phyloP scores from a whole-genome alignment of 2,113 vertebrate genomes.

The Antechinus flavipes region DNA sequence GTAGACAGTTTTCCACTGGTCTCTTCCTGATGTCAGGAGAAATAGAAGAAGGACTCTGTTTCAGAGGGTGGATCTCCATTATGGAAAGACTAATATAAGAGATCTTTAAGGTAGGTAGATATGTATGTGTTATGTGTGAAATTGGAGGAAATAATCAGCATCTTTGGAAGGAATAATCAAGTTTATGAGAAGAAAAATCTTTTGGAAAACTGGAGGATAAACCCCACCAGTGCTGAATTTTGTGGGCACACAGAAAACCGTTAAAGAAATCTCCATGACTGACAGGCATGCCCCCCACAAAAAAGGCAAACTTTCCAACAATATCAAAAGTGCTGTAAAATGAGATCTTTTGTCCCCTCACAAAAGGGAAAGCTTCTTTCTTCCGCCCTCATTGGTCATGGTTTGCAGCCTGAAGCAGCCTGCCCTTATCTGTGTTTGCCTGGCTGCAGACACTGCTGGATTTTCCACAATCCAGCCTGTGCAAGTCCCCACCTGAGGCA shows the following conservation, averaged over 20 bases:
- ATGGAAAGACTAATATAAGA: neutral
- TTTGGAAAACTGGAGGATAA: neutral
- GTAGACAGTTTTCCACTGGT: neutral
- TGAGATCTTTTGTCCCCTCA: neutral
- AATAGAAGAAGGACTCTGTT: neutral
- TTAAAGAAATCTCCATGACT: neutral
- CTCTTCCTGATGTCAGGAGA: neutral
- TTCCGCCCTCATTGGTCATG: neutral
- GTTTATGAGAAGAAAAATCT: neutral
- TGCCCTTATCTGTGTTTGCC: neutral
- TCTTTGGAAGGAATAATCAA: neutral
- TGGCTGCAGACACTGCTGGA: neutral
- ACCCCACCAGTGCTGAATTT: neutral
- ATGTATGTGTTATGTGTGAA: neutral
- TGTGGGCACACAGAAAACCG: neutral
- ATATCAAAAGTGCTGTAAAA: neutral
- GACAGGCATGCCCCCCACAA: neutral
- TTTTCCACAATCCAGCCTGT: neutral
- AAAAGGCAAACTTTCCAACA: neutral
- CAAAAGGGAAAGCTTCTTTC: neutral
- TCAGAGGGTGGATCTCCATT: neutral
- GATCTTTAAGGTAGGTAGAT: neutral
- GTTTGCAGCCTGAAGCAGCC: neutral
- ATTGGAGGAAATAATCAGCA: neutral
- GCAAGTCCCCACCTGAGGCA: neutral